Evolutionary conservation across 2,888 invertebrate species (phyloP), one percentile per base, ranked within the genome.

Genomic region (Lathronympha strigana): DNA sequence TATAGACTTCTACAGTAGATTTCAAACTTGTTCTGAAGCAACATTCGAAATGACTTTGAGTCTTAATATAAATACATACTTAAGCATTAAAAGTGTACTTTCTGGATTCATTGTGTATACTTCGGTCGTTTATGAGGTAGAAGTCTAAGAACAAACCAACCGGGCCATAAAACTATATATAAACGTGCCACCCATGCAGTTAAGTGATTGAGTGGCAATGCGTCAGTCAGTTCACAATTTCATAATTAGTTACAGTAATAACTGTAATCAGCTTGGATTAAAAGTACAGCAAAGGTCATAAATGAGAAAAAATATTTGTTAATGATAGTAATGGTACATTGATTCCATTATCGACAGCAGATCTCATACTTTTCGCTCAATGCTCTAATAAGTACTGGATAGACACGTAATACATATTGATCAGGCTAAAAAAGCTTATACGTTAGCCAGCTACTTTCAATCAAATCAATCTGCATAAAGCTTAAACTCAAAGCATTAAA

Each of bases 111-210:
- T 63, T 60, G 64, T 62, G 49, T 69, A 68, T 69, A 71, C 72
- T 76, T 73, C 71, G 64, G 64, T 68, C 70, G 61, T 81, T 83
- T 81, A 83, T 76, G 79, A 73, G 72, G 73, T 75, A 72, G 73
- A 73, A 75, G 76, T 76, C 73, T 78, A 79, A 70, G 69, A 71
- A 72, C 69, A 66, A 67, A 67, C 72, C 63, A 63, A 73, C 70
- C 69, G 72, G 73, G 49, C 73, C 76, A 71, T 82, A 81, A 84
- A 84, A 76, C 79, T 80, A 81, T 79, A 85, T 80, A 79, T 82
- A 79, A 68, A 69, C 68, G 28, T 57, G 72, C 74, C 76, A 69
- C 71, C 73, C 73, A 74, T 69, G 69, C 68, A 69, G 71, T 75
- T 72, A 68, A 71, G 68, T 74, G 69, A 75, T 74, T 73, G 69